Base-by-base conservation (phyloP, 2,113 vertebrate species). In the Recurvirostra avosetta region DNA sequence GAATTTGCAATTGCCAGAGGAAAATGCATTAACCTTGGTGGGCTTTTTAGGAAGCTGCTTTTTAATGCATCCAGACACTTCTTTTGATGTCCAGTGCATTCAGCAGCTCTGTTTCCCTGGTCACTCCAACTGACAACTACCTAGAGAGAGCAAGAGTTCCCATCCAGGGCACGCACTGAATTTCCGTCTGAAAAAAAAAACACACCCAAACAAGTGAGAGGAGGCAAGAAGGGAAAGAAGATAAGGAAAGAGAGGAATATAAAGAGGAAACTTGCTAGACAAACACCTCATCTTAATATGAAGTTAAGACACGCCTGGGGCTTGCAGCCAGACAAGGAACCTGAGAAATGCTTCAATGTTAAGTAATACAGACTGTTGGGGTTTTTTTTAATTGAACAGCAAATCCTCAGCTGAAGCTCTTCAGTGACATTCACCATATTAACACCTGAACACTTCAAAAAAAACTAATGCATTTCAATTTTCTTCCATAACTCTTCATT, bases 1-100 rank as follows among this genome's bases (percentile, higher is more conserved):
- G 34, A 94, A 40, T 62, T 92, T 90, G 26, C 34, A 85, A 4
- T 67, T 94, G 72, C 65, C 88, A 65, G 50, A 89, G 10, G 43
- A 96, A 93, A 96, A 93, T 1, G 7, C 38, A 74, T 95, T 90
- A 94, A 77, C 45, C n/a, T 84, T 82, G 30, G 30, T 38, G 8
- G 23, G 6, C 21, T 65, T 71, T 55, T 67, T 47, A 30, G 26
- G 29, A 94, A 86, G 55, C 11, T 43, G 41, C 3, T 74, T 94
- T 84, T 59, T 89, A 34, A 74, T 50, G 29, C 19, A 20, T 65
- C 6, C 40, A 87, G 65, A 34, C 29, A 49, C 26, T 81, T 83
- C 45, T 74, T 95, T 94, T 86, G 50, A 67, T 81, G 38, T 58
- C 20, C 40, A 36, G 27, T 11, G 20, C 55, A 84, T 47, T 12